Percentiles rank a stretch among this genome's conserved stretches.
Evolutionary conservation across 2,113 vertebrate genomes (phyloP).

Genomic region (Psilopsiagon aymara): DNA sequence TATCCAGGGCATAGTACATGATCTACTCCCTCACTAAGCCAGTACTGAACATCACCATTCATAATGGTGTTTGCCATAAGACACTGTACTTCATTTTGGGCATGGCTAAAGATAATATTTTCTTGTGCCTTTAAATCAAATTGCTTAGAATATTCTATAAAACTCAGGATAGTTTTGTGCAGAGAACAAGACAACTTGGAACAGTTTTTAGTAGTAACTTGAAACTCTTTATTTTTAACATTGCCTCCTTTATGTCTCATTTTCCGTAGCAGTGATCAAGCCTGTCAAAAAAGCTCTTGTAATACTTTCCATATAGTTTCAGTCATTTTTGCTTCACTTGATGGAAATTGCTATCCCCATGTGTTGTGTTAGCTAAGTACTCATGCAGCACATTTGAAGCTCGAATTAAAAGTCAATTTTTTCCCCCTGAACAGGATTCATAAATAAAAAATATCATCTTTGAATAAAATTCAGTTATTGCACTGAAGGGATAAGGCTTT

Average conservation of each 20-base stretch:
- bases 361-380: conserved; percentile 54
- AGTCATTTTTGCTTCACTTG: conserved; percentile 45
- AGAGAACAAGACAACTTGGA: not conserved
- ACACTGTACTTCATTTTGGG: not conserved
- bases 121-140: not conserved
- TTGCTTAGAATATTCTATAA: not conserved
- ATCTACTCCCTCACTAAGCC: not conserved
- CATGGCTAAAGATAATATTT: not conserved
- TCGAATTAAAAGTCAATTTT: conserved; percentile 55
- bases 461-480: conserved; percentile 25
- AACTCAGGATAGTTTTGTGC: not conserved
- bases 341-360: conserved; percentile 39
- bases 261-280: conserved; percentile 23
- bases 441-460: conserved; percentile 59
- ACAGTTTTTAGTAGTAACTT: not conserved
- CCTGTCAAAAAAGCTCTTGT: not conserved
- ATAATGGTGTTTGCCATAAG: not conserved
- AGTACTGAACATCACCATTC: not conserved
- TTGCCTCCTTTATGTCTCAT: not conserved
- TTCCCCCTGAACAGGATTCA: conserved; percentile 28
- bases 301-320: conserved; percentile 15
- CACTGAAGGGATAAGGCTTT: conserved; percentile 18
- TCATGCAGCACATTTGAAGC: conserved; percentile 14
- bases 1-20: not conserved
- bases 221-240: not conserved